phyloP scores from a whole-genome alignment of 2,888 invertebrate species.

The Drosophila conformis region DNA sequence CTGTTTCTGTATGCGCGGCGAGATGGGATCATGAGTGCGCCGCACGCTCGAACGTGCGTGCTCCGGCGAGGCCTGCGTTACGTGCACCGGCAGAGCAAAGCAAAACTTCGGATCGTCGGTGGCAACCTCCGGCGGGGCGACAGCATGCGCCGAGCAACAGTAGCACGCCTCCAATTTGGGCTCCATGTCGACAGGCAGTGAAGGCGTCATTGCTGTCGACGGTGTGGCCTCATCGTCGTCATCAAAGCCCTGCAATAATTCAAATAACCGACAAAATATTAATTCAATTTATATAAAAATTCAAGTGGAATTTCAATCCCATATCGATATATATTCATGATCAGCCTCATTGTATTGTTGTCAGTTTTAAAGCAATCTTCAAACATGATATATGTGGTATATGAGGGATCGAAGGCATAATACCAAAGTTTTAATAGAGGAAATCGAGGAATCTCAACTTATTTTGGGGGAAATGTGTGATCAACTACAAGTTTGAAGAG shows the following conservation, averaged over 20 bases:
- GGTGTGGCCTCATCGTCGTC: conserved; percentile 87
- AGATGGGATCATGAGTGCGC: conserved; percentile 80
- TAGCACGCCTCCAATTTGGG: conserved; percentile 72
- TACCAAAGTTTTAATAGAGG: neutral
- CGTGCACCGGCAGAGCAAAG: conserved; percentile 61
- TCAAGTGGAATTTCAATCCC: neutral
- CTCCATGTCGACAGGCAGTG: conserved; percentile 72
- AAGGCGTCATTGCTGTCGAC: conserved; percentile 86
- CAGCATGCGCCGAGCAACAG: conserved; percentile 76
- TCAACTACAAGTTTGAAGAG: neutral
- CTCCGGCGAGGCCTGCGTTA: conserved; percentile 71
- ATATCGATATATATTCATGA: neutral
- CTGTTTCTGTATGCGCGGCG: conserved; percentile 83
- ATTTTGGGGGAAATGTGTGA: neutral
- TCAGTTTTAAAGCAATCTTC: neutral
- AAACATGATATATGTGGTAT: neutral
- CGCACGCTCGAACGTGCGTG: conserved; percentile 64
- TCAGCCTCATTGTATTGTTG: neutral
- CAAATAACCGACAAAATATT: neutral
- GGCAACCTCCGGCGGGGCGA: conserved; percentile 74
- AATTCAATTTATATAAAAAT: neutral
- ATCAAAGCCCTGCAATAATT: conserved; percentile 78
- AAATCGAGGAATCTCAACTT: neutral
- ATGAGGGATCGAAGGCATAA: neutral
- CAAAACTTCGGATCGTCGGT: conserved; percentile 55